phyloP scores from a whole-genome alignment of 2,797 vertebrate genomes.

The Anguilla pacifica region DNA sequence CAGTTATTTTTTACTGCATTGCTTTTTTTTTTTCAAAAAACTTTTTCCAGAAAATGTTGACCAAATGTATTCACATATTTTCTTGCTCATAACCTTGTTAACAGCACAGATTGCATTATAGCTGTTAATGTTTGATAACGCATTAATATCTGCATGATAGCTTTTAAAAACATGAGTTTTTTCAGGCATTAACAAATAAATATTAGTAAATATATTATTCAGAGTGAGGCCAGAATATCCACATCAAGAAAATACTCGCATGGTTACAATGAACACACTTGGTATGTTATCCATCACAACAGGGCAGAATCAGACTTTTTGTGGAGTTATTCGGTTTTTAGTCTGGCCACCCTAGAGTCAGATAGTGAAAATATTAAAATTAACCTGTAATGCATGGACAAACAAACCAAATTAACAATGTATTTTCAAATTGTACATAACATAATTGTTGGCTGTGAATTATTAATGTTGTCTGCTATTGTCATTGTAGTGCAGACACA shows the following conservation, averaged over 20 bases:
- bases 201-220: neutral
- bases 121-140: neutral
- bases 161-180: neutral
- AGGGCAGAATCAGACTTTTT: too few species aligned
- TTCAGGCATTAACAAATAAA: neutral
- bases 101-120: neutral
- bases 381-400: neutral
- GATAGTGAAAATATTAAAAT: neutral
- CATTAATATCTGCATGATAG: neutral
- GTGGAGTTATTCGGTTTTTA: neutral
- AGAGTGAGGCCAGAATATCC: neutral
- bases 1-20: neutral
- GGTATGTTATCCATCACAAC: neutral
- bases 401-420: neutral
- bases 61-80: neutral
- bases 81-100: neutral
- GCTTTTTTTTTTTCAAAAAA: neutral
- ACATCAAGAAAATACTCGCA: neutral
- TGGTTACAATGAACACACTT: neutral
- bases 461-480: neutral
- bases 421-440: neutral
- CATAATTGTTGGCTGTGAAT: neutral
- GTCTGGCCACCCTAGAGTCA: neutral
- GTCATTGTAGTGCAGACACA: conserved; percentile 3
- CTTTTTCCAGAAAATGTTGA: neutral